Percentiles rank a stretch among this genome's conserved stretches.
Conservation (phyloP, 1,140 invertebrate species). For the Drosophila melanica region DNA sequence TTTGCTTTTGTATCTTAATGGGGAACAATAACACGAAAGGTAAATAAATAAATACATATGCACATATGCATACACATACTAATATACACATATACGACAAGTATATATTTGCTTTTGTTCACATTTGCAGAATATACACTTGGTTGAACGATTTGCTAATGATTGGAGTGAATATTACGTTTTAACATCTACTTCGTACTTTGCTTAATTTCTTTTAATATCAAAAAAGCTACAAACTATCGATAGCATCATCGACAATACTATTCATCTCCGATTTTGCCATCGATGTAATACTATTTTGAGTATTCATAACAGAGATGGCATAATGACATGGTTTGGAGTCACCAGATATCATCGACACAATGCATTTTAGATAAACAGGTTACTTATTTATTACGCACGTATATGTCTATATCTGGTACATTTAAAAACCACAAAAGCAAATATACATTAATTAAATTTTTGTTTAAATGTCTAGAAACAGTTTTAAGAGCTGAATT, state of each 20-base stretch:
- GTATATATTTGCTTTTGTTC: background rate
- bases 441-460: too few species aligned
- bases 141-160: background rate
- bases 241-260: background rate
- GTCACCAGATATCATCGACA: background rate
- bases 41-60: constrained; percentile 14
- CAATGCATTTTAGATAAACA: too few species aligned
- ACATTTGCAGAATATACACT: background rate
- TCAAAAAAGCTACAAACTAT: constrained; percentile 1
- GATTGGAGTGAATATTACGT: background rate
- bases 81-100: background rate
- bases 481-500: too few species aligned
- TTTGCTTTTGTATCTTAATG: background rate
- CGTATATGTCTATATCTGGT: too few species aligned
- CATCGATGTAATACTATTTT: background rate
- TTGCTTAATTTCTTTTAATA: constrained; percentile 13
- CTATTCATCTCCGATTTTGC: background rate
- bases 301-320: background rate
- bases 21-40: background rate
- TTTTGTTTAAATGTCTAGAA: too few species aligned
- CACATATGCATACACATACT: background rate
- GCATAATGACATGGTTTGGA: background rate
- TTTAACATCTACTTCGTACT: constrained; percentile 3
- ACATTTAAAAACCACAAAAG: too few species aligned
- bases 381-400: too few species aligned